Conservation (phyloP, 2,113 vertebrate species). For the Falcunculus frontatus region DNA sequence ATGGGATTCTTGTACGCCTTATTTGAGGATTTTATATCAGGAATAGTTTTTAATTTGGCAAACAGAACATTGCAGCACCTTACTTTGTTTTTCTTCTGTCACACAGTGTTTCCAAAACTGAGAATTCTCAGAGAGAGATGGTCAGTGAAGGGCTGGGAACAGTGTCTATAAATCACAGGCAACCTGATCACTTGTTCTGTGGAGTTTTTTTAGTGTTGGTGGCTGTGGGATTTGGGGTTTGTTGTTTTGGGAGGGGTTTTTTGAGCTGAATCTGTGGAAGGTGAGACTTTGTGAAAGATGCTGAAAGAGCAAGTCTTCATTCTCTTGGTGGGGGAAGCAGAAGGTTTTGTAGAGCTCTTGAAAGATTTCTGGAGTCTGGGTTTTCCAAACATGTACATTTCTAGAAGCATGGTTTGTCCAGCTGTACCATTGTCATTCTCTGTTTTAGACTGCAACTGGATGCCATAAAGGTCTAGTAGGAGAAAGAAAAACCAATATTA, state of each 20-base stretch:
- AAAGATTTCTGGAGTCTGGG: not conserved
- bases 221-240: fast-evolving
- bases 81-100: not conserved
- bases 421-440: not conserved
- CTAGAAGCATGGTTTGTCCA: not conserved
- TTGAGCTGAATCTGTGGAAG: not conserved
- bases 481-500: not conserved
- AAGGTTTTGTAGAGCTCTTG: not conserved
- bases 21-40: not conserved
- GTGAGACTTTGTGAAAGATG: not conserved
- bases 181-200: not conserved
- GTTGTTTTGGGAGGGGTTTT: not conserved
- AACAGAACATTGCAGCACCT: not conserved
- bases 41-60: not conserved
- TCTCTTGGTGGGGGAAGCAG: not conserved
- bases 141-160: not conserved
- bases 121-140: not conserved
- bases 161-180: not conserved
- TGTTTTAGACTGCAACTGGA: not conserved
- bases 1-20: not conserved
- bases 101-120: not conserved
- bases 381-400: not conserved
- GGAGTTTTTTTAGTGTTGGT: not conserved
- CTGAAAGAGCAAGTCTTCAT: not conserved
- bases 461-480: not conserved